Conservation (phyloP, 2,797 vertebrate species). For the Oreochromis grahami region DNA sequence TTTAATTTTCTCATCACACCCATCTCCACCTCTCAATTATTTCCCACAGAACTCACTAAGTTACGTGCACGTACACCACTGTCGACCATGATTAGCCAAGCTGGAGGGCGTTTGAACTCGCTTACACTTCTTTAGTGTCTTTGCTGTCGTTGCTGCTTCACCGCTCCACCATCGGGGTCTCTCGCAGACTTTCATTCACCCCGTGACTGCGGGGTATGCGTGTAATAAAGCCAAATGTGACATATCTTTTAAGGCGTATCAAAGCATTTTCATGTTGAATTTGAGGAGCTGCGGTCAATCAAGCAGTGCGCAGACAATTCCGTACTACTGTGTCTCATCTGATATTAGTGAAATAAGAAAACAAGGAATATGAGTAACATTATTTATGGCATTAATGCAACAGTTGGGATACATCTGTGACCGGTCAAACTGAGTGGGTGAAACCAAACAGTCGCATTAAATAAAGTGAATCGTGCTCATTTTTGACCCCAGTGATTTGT, state of each 20-base stretch:
- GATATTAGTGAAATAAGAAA: neutral
- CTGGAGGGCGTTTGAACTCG: neutral
- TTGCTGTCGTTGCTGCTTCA: neutral
- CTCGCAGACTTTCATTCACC: neutral
- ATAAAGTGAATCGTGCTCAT: slow-evolving; percentile 14
- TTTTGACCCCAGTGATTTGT: slow-evolving; percentile 39
- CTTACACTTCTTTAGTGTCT: neutral
- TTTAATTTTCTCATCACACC: slow-evolving; percentile 28
- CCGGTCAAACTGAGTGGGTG: neutral
- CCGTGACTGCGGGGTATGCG: neutral
- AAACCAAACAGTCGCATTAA: slow-evolving; percentile 8
- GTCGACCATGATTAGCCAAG: slow-evolving; percentile 17
- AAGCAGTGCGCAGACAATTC: neutral
- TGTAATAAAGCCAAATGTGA: neutral
- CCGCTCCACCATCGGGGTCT: neutral
- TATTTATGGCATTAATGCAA: slow-evolving; percentile 11
- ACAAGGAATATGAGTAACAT: neutral
- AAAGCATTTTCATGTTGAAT: neutral
- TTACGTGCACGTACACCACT: neutral
- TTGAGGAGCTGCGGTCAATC: neutral
- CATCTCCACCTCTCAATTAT: slow-evolving; percentile 12
- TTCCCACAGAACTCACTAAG: neutral
- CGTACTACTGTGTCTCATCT: neutral
- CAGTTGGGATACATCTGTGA: slow-evolving; percentile 30
- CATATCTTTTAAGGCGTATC: neutral